A percentile compares a stretch with the other conserved stretches of the same genome.
These are phyloP conservation scores for Chaitophorus viminalis DNA, from an alignment of 2,888 invertebrate genomes.

Conservation along the genomic window DNA sequence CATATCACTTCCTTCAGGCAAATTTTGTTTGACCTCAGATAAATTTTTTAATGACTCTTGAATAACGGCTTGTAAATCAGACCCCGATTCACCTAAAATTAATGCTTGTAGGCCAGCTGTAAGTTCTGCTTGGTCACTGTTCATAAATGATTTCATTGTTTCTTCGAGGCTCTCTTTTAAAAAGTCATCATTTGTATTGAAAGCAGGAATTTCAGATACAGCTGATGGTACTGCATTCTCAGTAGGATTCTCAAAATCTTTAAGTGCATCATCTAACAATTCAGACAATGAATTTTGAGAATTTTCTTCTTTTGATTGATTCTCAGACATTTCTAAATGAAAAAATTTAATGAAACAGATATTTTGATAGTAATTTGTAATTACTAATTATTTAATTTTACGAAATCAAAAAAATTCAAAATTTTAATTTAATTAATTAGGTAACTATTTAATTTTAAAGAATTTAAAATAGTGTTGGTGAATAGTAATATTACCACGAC, in stretches of 20 bases:
- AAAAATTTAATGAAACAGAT: not conserved
- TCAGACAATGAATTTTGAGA: constrained; percentile 28
- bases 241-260: constrained; percentile 41
- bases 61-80: constrained; percentile 44
- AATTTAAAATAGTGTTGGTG: too few relatives aligned
- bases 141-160: constrained; percentile 48
- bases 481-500: too few relatives aligned
- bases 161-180: constrained; percentile 50
- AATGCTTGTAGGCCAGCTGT: constrained; percentile 30
- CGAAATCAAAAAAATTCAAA: not conserved
- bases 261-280: constrained; percentile 45
- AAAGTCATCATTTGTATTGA: not conserved
- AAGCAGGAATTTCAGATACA: not conserved
- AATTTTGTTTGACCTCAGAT: constrained; percentile 52
- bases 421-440: not conserved
- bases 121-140: constrained; percentile 41
- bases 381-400: not conserved
- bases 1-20: constrained; percentile 44
- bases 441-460: not conserved
- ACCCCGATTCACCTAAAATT: constrained; percentile 33
- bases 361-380: not conserved
- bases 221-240: not conserved
- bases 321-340: constrained; percentile 38
- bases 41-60: constrained; percentile 53
- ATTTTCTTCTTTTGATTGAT: not conserved